A percentile compares a stretch with the other conserved stretches of the same genome.
Conservation (phyloP, 2,888 invertebrate species). For the Agriopis leucophaearia region DNA sequence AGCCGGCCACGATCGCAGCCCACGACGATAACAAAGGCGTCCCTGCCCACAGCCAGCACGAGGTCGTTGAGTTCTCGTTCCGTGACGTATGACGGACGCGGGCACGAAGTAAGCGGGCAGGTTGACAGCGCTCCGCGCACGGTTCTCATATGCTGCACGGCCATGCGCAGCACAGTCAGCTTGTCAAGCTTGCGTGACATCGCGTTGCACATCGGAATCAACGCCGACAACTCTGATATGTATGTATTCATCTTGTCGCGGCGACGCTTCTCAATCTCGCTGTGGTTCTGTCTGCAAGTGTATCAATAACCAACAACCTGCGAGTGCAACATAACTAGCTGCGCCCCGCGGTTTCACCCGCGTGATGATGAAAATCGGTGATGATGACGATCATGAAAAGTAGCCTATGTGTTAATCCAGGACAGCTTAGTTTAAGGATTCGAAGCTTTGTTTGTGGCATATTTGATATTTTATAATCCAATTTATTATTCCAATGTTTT, state of each 20-base stretch:
- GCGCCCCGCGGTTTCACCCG: too few species aligned
- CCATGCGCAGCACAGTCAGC: conserved; percentile 95
- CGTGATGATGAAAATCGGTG: too few species aligned
- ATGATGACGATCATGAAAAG: too few species aligned
- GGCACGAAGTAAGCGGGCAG: conserved; percentile 91
- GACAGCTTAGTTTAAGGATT: too few species aligned
- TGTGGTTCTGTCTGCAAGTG: conserved; percentile 95
- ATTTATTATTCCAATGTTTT: too few species aligned
- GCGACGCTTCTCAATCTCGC: conserved; percentile 97
- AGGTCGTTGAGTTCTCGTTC: conserved; percentile 95
- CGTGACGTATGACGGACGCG: conserved; percentile 92
- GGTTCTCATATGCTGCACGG: conserved; percentile 96
- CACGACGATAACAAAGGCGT: conserved; percentile 96
- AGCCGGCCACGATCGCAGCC: conserved; percentile 97
- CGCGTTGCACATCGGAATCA: conserved; percentile 97
- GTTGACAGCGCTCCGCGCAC: conserved; percentile 74
- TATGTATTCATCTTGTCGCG: conserved; percentile 99
- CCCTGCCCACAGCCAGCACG: conserved; percentile 93
- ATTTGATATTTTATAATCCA: too few species aligned
- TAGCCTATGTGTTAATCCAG: too few species aligned
- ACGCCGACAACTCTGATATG: conserved; percentile 94
- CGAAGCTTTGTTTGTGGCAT: too few species aligned
- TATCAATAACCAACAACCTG: not conserved
- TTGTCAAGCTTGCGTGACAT: conserved; percentile 98
- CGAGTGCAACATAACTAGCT: too few species aligned